Conservation (phyloP, 2,113 vertebrate genomes). For the Barbus barbus region DNA sequence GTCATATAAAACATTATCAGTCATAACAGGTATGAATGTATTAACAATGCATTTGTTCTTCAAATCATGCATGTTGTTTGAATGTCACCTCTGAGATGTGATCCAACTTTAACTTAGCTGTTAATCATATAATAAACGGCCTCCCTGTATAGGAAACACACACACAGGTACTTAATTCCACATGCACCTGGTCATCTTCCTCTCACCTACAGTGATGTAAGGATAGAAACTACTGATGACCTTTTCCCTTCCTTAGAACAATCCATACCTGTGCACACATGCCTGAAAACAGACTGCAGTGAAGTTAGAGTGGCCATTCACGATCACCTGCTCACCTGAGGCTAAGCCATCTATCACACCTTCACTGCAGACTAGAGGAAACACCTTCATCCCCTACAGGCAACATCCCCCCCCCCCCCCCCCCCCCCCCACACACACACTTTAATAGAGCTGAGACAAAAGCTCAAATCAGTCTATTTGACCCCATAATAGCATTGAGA, state of each 20-base stretch:
- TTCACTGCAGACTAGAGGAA: constrained; percentile 25
- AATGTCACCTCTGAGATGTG: constrained; percentile 68
- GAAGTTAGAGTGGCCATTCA: not conserved
- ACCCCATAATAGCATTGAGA: not conserved
- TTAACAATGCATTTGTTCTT: not conserved
- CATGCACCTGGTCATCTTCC: constrained; percentile 8
- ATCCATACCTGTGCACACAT: constrained; percentile 47
- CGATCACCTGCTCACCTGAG: constrained; percentile 49
- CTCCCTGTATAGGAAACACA: constrained; percentile 55
- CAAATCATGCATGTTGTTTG: constrained; percentile 41
- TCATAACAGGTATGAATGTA: not conserved
- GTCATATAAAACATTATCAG: not conserved
- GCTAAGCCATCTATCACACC: constrained; percentile 35
- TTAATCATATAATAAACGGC: constrained; percentile 62
- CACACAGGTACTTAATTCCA: not conserved
- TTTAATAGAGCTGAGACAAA: not conserved
- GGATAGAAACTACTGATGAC: constrained; percentile 1
- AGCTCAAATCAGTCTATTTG: not conserved
- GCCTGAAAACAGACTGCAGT: constrained; percentile 37
- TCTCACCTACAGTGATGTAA: constrained; percentile 8
- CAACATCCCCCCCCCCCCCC: not conserved
- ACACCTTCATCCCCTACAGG: not conserved
- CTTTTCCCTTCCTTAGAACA: constrained; percentile 6
- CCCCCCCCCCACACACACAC: constrained; percentile 19
- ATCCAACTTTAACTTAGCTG: constrained; percentile 70